Evolutionary conservation across 1,140 invertebrate species (phyloP), one percentile per base, ranked within the genome.

Genomic region (Halesus radiatus): DNA sequence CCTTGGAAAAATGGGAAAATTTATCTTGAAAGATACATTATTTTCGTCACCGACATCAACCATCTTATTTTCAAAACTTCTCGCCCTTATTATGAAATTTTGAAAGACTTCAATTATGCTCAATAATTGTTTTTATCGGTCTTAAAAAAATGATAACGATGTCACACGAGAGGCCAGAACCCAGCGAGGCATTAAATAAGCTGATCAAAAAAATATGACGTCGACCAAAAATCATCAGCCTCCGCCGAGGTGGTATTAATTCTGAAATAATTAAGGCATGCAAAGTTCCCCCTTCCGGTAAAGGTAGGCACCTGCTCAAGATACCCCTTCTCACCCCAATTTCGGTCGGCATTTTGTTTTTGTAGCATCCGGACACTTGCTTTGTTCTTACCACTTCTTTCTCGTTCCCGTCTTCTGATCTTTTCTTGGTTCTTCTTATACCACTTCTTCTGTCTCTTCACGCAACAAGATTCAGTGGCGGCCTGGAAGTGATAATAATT

Each of bases 331-430:
- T 23, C 18, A 58, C 23, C 52, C 68, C 45, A 13, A 0, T 1
- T 13, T 58, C 18, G 72, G 53, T 56, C 75, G 45, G n/a, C 37
- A 66, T 64, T 76, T 76, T 50, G 75, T 64, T 76, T 64, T 66
- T 45, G 45, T 37, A 76, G 75, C 58, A 64, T 76, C 75, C 75
- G 75, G 56, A 23, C 75, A 76, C 75, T 76, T 64, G 75, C 75
- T 76, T 76, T 76, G 75, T 76, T 45, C n/a, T 76, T 50, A 32
- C 58, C 75, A 64, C 60, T 76, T 64, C 75, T 50, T 45, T 26
- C 22, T 22, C 58, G 29, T 23, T 18, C 32, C 22, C 15, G 37
- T 45, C 37, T 45, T 45, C 10, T 13, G 37, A 45, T 76, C 23
- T 37, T 58, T 23, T 52, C 58, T 32, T 18, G 15, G 73, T 18